Evolutionary conservation across 1,140 invertebrate species (phyloP), one percentile per base, ranked within the genome.

Genomic region (Drosophila busckii): DNA sequence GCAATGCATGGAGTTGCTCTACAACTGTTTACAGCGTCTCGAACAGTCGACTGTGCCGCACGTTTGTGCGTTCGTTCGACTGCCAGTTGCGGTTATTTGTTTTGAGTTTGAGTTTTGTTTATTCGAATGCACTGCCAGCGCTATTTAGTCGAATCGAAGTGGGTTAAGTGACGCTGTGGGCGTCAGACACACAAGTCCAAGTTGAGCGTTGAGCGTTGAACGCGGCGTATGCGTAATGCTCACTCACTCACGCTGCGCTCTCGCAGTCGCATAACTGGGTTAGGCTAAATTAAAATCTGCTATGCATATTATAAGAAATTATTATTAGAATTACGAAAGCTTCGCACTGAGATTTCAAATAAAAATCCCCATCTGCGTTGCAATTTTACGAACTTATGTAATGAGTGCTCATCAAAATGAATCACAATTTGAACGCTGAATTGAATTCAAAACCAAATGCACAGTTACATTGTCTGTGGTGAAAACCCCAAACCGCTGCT

Each of bases 281-380:
- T 23, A 31, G 9, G 62, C 52, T 58, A 63, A 67, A 73, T 66
- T 34, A 28, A 58, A 66, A 66, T 70, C 64, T 42, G 34, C 65
- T 37, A n/a, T n/a, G n/a, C n/a, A n/a, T n/a, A n/a, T n/a, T n/a
- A n/a, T n/a, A n/a, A 34, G 23, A 48, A 37, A 70, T 62, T 78
- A 76, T 78, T 66, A 70, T 70, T 78, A 76, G 66, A 66, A 70
- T 48, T 61, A 60, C 49, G 56, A n/a, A n/a, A n/a, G n/a, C n/a
- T n/a, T n/a, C n/a, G n/a, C n/a, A n/a, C n/a, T n/a, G n/a, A n/a
- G n/a, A n/a, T n/a, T n/a, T n/a, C n/a, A n/a, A n/a, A n/a, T n/a
- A n/a, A n/a, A n/a, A n/a, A n/a, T n/a, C n/a, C n/a, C n/a, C n/a
- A n/a, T n/a, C n/a, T n/a, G n/a, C n/a, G n/a, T n/a, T n/a, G n/a